Percentiles rank a stretch among this genome's conserved stretches.
Evolutionary conservation across 2,888 invertebrate genomes (phyloP).

Genomic region (Philonicus albiceps): DNA sequence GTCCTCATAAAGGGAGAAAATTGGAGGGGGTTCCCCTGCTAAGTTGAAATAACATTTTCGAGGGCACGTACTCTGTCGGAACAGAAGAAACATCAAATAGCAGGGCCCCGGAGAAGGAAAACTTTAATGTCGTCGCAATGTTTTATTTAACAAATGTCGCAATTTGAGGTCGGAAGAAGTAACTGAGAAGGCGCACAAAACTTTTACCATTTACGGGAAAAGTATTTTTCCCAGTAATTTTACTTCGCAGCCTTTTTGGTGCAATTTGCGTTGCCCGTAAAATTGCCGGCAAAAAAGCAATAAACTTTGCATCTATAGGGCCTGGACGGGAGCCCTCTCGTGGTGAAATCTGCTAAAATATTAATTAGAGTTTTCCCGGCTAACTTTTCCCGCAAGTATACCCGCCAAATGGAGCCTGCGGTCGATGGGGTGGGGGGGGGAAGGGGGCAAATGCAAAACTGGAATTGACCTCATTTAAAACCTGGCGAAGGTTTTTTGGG

Average conservation of each 20-base stretch:
- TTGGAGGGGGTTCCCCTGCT: neutral
- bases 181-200: constrained; percentile 1
- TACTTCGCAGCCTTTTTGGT: constrained; percentile 13
- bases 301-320: constrained; percentile 6
- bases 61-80: constrained; percentile 4
- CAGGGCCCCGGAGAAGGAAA: neutral
- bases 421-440: neutral
- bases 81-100: neutral
- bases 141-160: constrained; percentile 20
- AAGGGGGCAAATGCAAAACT: neutral
- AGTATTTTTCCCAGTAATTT: constrained; percentile 5
- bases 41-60: neutral
- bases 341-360: neutral
- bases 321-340: neutral
- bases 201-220: constrained; percentile 9
- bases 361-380: neutral
- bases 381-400: neutral
- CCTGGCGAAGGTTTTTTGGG: neutral
- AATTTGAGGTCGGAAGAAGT: constrained; percentile 12
- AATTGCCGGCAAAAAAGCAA: constrained; percentile 1
- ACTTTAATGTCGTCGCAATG: constrained; percentile 12
- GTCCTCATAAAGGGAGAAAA: neutral
- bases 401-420: neutral
- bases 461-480: neutral
- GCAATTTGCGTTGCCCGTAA: constrained; percentile 3